A percentile compares a stretch with the other conserved stretches of the same genome.
These are phyloP conservation scores for Grammomys dolichurus DNA, from an alignment of 2,113 vertebrate genomes.

Conservation along the genomic window DNA sequence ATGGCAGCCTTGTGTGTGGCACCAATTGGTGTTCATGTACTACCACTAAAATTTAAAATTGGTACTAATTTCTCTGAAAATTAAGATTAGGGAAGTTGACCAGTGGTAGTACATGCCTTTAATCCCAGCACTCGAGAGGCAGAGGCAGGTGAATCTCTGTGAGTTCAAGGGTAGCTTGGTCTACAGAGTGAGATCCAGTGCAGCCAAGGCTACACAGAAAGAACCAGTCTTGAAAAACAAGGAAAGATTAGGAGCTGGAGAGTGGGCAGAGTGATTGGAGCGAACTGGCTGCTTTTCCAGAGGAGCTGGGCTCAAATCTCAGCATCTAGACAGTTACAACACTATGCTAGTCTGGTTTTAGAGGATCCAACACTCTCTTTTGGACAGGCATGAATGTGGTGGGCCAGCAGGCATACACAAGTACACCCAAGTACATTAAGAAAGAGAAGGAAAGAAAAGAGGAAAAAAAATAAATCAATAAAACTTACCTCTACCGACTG, in stretches of 20 bases:
- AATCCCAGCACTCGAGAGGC: too few relatives aligned
- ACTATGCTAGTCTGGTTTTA: not conserved
- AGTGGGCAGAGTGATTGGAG: not conserved
- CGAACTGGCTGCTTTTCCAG: not conserved
- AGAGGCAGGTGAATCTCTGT: too few relatives aligned
- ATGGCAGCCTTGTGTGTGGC: not conserved
- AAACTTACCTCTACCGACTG: constrained; percentile 92
- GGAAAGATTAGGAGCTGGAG: not conserved
- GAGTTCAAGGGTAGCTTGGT: too few relatives aligned
- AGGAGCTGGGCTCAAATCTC: not conserved
- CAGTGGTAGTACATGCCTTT: too few relatives aligned
- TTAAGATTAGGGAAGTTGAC: not conserved
- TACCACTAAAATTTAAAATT: not conserved
- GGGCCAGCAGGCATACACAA: not conserved
- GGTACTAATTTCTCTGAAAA: not conserved
- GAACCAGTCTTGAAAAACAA: too few relatives aligned
- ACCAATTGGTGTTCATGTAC: not conserved
- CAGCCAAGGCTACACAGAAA: too few relatives aligned
- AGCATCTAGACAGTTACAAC: not conserved
- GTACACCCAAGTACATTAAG: not conserved
- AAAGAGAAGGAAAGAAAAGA: not conserved
- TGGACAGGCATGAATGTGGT: not conserved
- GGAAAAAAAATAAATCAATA: not conserved
- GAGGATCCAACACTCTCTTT: not conserved
- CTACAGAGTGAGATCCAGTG: too few relatives aligned